A percentile compares a stretch with the other conserved stretches of the same genome.
phyloP scores from a whole-genome alignment of 2,113 vertebrate species.

The Podocnemis expansa region DNA sequence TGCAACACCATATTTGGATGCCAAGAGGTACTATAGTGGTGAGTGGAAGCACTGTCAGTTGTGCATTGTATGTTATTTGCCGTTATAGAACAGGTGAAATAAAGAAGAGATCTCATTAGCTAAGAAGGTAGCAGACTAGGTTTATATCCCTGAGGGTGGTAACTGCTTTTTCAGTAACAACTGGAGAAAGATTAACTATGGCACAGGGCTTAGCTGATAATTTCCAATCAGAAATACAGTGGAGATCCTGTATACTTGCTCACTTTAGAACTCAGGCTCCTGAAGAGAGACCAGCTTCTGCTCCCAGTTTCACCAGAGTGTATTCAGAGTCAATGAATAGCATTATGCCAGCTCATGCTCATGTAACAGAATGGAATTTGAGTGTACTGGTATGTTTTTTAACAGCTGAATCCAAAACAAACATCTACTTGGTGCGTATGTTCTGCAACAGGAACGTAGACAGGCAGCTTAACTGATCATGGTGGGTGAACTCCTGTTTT shows the following conservation, averaged over 20 bases:
- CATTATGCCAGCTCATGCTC: neutral
- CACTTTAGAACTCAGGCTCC: neutral
- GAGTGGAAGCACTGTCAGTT: neutral
- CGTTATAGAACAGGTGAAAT: neutral
- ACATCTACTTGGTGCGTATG: neutral
- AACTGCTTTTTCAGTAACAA: neutral
- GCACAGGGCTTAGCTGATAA: neutral
- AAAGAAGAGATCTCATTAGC: neutral
- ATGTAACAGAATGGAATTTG: neutral
- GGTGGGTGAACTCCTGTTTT: neutral
- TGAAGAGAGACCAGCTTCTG: neutral
- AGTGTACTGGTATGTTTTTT: neutral
- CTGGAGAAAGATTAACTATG: neutral
- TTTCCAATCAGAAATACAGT: neutral
- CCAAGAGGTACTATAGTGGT: neutral
- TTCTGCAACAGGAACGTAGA: neutral
- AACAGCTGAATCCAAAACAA: neutral
- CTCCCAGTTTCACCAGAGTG: neutral
- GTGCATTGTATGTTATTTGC: neutral
- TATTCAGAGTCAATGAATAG: neutral
- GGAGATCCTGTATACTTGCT: neutral
- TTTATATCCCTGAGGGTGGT: rapidly evolving
- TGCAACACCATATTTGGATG: neutral
- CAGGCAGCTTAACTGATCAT: neutral
- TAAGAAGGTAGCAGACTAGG: neutral